Base-by-base conservation (phyloP, 2,113 vertebrate genomes). In the Chelonoidis abingdonii region DNA sequence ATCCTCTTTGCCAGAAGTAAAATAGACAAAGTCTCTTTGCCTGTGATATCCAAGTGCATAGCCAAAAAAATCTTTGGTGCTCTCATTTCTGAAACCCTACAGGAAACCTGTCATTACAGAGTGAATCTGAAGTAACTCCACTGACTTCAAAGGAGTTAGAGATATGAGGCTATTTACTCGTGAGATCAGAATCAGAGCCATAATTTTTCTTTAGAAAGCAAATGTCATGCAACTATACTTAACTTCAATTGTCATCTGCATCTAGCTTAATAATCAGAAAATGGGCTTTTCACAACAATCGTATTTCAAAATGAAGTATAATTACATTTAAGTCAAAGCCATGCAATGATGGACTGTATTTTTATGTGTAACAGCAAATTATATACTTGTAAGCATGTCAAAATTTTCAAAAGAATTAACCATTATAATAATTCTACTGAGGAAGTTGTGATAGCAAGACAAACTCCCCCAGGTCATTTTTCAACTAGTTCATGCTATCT, bases 241-340 rank as follows among this genome's bases (percentile, higher is more conserved):
- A 93, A 97, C 94, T 96, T 97, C 49, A 87, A 86, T 80, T 76
- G 5, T 92, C 95, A 97, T 65, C 83, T 90, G 50, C 92, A 96
- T 96, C 89, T 90, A 94, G 94, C 72, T 96, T 89, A 97, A 96
- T 97, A 96, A 96, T 92, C 94, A 97, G 93, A 97, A 98, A 98
- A 97, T 52, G 93, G 56, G 86, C 82, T 97, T 97, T 97, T 96
- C 95, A 94, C 95, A 97, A 98, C 93, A 93, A 96, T 27, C 97
- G 93, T 92, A 96, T 94, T 97, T 97, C 93, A 96, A 92, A 95
- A 96, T 93, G 86, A 95, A 97, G 93, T 80, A 47, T 94, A 97
- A 97, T 98, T 98, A 97, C 98, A 97, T 96, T 97, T 98, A 98
- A 97, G 93, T 98, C 96, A 97, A 91, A 96, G 87, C 80, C 89